Conservation (phyloP, 2,797 vertebrate genomes). For the Sciurus vulgaris region DNA sequence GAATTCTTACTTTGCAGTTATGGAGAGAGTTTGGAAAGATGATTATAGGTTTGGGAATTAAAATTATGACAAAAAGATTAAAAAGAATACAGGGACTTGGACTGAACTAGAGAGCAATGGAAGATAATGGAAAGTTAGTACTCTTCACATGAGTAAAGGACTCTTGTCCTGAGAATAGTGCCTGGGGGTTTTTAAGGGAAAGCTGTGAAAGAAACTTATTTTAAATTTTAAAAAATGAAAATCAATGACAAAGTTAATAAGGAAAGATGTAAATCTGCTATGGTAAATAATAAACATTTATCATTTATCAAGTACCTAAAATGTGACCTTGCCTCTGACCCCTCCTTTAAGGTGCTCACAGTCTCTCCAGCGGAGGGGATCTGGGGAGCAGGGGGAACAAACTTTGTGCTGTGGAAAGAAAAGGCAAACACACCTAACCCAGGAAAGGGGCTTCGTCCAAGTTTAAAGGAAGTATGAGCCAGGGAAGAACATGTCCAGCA, state of each 20-base stretch:
- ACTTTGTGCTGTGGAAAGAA: not conserved
- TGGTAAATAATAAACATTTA: not conserved
- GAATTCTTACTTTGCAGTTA: slow-evolving; percentile 35
- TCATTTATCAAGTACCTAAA: not conserved
- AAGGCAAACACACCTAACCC: not conserved
- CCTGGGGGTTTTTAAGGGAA: not conserved
- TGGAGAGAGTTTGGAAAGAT: not conserved
- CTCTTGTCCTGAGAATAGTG: not conserved
- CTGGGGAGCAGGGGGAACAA: too few species aligned
- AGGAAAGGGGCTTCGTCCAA: not conserved
- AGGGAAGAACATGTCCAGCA: not conserved
- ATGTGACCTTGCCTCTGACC: not conserved
- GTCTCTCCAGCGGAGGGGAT: not conserved
- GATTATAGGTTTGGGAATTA: not conserved
- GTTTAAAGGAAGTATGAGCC: not conserved
- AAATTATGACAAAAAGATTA: slow-evolving; percentile 38
- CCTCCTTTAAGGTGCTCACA: not conserved
- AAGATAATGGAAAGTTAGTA: not conserved
- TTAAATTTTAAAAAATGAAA: not conserved
- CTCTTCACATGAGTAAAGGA: not conserved
- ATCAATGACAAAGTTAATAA: not conserved
- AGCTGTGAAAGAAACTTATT: not conserved
- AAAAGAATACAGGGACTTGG: not conserved
- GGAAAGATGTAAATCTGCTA: not conserved
- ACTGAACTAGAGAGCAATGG: not conserved